These are phyloP conservation scores for Distichodus sexfasciatus DNA, from an alignment of 2,797 vertebrate genomes.

Conservation along the genomic window DNA sequence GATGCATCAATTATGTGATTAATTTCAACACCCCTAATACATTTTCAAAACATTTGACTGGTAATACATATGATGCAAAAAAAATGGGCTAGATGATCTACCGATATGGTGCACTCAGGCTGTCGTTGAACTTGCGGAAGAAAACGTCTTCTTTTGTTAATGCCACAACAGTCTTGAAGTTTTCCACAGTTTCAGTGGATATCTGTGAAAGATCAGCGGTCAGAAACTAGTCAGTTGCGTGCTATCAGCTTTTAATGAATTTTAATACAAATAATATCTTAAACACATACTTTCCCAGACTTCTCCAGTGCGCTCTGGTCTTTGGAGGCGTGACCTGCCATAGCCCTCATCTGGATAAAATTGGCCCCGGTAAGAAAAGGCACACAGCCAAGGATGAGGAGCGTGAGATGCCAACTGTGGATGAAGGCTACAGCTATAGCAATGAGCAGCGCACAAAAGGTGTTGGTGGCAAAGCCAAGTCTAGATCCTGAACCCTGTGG, in stretches of 20 bases:
- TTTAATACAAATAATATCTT: background rate
- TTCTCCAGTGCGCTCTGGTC: constrained; percentile 73
- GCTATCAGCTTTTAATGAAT: background rate
- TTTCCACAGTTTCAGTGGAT: constrained; percentile 69
- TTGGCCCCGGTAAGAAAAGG: constrained; percentile 68
- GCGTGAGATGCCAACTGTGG: constrained; percentile 71
- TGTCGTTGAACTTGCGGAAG: constrained; percentile 55
- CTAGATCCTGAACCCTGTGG: constrained; percentile 67
- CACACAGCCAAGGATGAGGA: constrained; percentile 71
- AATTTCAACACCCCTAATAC: too few relatives aligned
- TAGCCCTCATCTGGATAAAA: constrained; percentile 63
- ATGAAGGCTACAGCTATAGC: constrained; percentile 71
- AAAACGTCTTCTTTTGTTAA: constrained; percentile 67
- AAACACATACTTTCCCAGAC: constrained; percentile 66
- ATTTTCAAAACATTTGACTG: too few relatives aligned
- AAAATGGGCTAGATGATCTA: too few relatives aligned
- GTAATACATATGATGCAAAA: too few relatives aligned
- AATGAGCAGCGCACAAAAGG: constrained; percentile 56
- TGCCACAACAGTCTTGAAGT: constrained; percentile 65
- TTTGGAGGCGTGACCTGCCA: constrained; percentile 68
- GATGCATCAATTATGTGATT: too few relatives aligned
- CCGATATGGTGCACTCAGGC: constrained; percentile 61
- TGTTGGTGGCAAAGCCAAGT: constrained; percentile 62
- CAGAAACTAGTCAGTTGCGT: background rate
- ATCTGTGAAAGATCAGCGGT: constrained; percentile 55